Evolutionary conservation across 2,797 vertebrate species (phyloP), one percentile per base, ranked within the genome.

Genomic region (Agapornis canus): DNA sequence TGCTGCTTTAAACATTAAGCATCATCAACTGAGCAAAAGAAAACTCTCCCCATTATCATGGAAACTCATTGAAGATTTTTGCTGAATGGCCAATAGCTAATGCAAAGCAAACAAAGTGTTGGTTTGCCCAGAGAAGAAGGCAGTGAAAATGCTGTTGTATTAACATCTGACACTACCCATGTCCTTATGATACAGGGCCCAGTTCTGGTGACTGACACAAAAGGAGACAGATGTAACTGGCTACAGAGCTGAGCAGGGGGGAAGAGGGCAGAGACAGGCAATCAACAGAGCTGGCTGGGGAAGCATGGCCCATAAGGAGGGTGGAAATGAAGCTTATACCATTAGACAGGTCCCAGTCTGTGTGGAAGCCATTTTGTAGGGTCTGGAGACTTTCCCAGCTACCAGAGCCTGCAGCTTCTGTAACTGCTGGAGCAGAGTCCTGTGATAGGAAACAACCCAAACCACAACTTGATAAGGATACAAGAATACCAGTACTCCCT

Each of bases 261-360:
- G 15, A 81, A 79, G 71, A 78, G 48, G 49, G 59, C n/a, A 91
- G 69, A 93, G 52, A 81, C 19, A 61, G 42, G 49, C 78, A 85
- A 73, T 52, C 2, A 6, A 49, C 72, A 89, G 66, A 81, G 78
- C 40, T 90, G 56, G 60, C 49, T 52, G 57, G 75, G 78, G 57
- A 91, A 84, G 40, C 40, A 48, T 7, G n/a, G 81, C 40, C 45
- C 64, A 37, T n/a, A 89, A 85, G 15, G 47, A 90, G 84, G 68
- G 76, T 22, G 54, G 76, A 83, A 85, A 51, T 48, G 23, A 63
- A 57, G 40, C 51, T 94, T 96, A 86, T 98, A 99, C 99, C 99
- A 99, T 99, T 73, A 99, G 98, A 96, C 99, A 99, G 61, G 99
- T 99, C 90, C 99, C 99, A 0, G 99, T 99, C 96, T 99, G 99